phyloP scores from a whole-genome alignment of 2,888 invertebrate genomes.

The Diarsia rubi region DNA sequence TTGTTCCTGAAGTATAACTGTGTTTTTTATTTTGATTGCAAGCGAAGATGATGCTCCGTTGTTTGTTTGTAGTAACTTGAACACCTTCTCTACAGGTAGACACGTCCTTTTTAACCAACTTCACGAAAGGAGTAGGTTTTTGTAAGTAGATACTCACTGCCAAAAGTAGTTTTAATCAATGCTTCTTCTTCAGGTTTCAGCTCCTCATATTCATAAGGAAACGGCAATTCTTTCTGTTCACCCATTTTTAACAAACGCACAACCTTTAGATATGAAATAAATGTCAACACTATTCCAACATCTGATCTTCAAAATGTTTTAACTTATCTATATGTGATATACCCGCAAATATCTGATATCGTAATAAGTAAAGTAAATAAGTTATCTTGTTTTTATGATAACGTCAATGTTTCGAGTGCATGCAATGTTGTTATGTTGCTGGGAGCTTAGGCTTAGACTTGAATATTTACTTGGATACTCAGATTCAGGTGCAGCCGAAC shows the following conservation, averaged over 20 bases:
- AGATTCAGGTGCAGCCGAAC: background rate
- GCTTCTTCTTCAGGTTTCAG: slow-evolving; percentile 40
- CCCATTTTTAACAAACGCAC: slow-evolving; percentile 27
- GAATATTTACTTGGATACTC: background rate
- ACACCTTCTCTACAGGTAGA: background rate
- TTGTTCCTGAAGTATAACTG: background rate
- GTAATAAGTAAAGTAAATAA: background rate
- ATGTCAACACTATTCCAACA: background rate
- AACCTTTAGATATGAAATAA: slow-evolving; percentile 14
- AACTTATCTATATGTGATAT: background rate
- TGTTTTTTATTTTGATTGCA: background rate
- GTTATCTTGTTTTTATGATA: slow-evolving; percentile 1
- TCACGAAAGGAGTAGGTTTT: background rate
- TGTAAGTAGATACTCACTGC: slow-evolving; percentile 18
- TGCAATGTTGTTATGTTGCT: background rate
- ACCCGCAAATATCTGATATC: slow-evolving; percentile 1
- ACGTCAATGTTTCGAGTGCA: background rate
- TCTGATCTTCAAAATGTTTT: background rate
- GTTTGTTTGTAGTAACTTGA: background rate
- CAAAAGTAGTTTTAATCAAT: slow-evolving; percentile 12
- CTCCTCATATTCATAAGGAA: slow-evolving; percentile 45
- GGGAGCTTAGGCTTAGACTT: background rate
- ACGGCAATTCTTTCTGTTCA: slow-evolving; percentile 32
- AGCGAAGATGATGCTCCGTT: background rate
- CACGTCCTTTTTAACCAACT: background rate